Percentiles rank a stretch among this genome's conserved stretches.
These are phyloP conservation scores for Neodiprion fabricii DNA, from an alignment of 1,140 invertebrate species.

Conservation along the genomic window DNA sequence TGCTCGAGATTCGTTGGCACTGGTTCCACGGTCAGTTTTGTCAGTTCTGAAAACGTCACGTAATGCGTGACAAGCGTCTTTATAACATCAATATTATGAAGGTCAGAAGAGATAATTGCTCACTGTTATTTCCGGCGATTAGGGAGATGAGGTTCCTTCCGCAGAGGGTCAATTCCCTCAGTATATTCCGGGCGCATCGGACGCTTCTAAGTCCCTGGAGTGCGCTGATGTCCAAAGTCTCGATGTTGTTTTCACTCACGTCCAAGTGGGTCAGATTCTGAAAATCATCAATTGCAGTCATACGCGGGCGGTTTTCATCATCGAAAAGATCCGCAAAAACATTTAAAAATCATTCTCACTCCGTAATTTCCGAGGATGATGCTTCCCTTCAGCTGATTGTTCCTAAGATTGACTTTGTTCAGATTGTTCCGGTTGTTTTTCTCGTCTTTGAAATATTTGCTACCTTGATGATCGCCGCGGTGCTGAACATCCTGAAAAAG, in stretches of 20 bases:
- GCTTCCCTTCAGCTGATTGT: conserved; percentile 80
- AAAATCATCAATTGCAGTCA: conserved; percentile 34
- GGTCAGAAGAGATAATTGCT: conserved; percentile 41
- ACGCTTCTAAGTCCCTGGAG: conserved; percentile 73
- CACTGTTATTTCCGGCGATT: conserved; percentile 79
- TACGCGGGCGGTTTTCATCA: conserved; percentile 12
- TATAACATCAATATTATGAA: neutral
- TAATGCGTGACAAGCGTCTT: neutral
- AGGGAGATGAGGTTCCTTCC: conserved; percentile 72
- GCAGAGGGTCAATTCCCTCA: conserved; percentile 73
- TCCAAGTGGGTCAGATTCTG: conserved; percentile 77
- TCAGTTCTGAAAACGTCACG: conserved; percentile 65
- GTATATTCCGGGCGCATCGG: conserved; percentile 74
- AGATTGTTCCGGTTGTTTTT: conserved; percentile 62
- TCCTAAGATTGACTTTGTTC: conserved; percentile 74
- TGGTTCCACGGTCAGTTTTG: conserved; percentile 69
- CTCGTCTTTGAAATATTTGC: conserved; percentile 46
- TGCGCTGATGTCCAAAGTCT: conserved; percentile 75
- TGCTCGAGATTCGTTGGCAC: conserved; percentile 73
- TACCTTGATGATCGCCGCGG: conserved; percentile 42
- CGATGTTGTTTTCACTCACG: conserved; percentile 81
- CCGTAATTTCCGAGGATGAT: conserved; percentile 85
- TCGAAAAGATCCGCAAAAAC: neutral
- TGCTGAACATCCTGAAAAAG: conserved; percentile 51
- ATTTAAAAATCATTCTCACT: conserved; percentile 61